Evolutionary conservation across 2,113 vertebrate genomes (phyloP).

Genomic region (Sturnira hondurensis): DNA sequence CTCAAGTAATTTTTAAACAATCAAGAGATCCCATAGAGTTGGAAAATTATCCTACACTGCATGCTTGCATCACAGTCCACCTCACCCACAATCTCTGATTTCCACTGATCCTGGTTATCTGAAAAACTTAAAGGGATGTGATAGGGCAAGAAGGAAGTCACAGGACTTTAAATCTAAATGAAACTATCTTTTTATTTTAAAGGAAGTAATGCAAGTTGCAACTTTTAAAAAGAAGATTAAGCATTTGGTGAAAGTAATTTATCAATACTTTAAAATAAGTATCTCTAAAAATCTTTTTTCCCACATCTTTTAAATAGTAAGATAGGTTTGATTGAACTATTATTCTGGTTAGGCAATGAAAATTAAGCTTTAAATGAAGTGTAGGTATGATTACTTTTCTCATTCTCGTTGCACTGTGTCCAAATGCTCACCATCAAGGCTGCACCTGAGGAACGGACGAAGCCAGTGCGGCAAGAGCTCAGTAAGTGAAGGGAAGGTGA

Average conservation of each 20-base stretch:
- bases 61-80: background rate
- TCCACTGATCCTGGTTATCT: background rate
- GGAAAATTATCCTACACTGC: background rate
- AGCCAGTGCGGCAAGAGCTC: rapidly evolving
- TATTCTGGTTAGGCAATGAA: background rate
- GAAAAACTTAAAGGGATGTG: background rate
- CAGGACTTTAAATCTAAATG: background rate
- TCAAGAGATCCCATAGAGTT: background rate
- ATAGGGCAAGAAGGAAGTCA: background rate
- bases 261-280: background rate
- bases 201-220: background rate
- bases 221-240: background rate
- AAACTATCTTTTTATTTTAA: slow-evolving; percentile 11
- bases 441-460: background rate
- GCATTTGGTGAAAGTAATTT: background rate
- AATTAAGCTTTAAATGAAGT: background rate
- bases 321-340: background rate
- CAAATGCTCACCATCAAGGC: background rate
- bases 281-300: background rate
- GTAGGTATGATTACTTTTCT: background rate
- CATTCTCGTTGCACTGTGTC: background rate
- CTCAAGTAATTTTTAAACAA: background rate
- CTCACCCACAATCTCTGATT: background rate
- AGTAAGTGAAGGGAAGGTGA: background rate
- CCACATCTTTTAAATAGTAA: background rate